phyloP scores from a whole-genome alignment of 2,797 vertebrate genomes.

The Protosalanx chinensis region DNA sequence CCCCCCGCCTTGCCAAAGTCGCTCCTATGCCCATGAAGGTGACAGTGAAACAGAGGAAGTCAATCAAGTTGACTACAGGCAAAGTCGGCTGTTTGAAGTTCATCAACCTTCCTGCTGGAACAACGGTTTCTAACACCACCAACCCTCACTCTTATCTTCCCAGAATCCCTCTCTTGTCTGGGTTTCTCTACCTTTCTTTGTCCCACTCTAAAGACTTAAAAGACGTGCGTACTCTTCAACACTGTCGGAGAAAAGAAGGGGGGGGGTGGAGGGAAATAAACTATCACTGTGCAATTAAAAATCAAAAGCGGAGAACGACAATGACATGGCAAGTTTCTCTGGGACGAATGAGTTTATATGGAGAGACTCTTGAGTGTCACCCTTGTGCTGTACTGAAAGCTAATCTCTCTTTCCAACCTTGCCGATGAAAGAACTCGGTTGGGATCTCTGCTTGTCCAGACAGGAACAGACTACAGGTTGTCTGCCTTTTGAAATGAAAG shows the following conservation, averaged over 20 bases:
- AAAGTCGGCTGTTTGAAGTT: slow-evolving; percentile 53
- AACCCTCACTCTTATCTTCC: slow-evolving; percentile 33
- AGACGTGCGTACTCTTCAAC: slow-evolving; percentile 36
- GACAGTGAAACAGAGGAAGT: slow-evolving; percentile 5
- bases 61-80: slow-evolving; percentile 27
- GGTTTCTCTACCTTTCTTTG: slow-evolving; percentile 49
- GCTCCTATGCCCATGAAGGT: neutral
- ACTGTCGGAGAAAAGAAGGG: slow-evolving; percentile 25
- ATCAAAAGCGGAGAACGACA: slow-evolving; percentile 47
- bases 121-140: slow-evolving; percentile 44
- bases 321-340: slow-evolving; percentile 42
- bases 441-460: slow-evolving; percentile 19
- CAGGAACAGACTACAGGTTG: slow-evolving; percentile 43
- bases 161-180: slow-evolving; percentile 28
- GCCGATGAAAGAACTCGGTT: slow-evolving; percentile 30
- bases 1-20: too few species aligned
- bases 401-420: slow-evolving; percentile 36
- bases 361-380: slow-evolving; percentile 36
- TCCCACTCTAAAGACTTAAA: slow-evolving; percentile 42
- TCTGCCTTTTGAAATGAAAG: slow-evolving; percentile 36
- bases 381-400: slow-evolving; percentile 39
- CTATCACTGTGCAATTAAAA: slow-evolving; percentile 45
- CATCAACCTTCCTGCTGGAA: slow-evolving; percentile 28
- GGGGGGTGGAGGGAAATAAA: slow-evolving; percentile 28
- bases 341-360: slow-evolving; percentile 35